A percentile compares a stretch with the other conserved stretches of the same genome.
These are phyloP conservation scores for Diarsia dahlii DNA, from an alignment of 2,888 invertebrate species.

Conservation along the genomic window DNA sequence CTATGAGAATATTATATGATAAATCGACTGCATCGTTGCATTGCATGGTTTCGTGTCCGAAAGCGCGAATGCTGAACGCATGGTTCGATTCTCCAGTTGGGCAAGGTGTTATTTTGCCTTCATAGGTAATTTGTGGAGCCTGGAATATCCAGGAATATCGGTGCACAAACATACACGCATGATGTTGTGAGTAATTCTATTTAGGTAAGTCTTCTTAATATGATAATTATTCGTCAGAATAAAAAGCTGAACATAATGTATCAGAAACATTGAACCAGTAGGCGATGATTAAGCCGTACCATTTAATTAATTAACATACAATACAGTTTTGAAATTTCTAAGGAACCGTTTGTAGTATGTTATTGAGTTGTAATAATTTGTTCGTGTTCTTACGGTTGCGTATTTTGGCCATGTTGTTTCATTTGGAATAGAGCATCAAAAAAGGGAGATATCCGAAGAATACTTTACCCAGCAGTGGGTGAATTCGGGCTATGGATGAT, in stretches of 20 bases:
- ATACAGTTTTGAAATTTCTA: constrained; percentile 26
- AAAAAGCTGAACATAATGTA: background rate
- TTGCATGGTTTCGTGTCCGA: background rate
- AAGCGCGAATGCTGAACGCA: background rate
- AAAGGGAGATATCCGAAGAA: no score
- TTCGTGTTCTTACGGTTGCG: constrained; percentile 20
- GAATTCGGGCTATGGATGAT: no score
- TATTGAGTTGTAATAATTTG: background rate
- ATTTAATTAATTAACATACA: constrained; percentile 50
- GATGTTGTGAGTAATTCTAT: background rate
- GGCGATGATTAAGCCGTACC: constrained; percentile 1
- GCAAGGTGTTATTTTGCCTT: no score
- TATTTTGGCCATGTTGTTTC: no score
- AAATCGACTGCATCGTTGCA: background rate
- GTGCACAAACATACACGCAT: background rate
- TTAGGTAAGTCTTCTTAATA: background rate
- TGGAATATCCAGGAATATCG: background rate
- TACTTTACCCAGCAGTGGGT: no score
- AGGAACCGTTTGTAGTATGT: constrained; percentile 18
- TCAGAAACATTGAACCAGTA: background rate
- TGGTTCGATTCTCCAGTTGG: background rate
- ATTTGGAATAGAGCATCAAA: no score
- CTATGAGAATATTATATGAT: background rate
- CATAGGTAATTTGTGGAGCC: background rate
- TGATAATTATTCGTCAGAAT: background rate